Percentiles rank a stretch among this genome's conserved stretches.
phyloP scores from a whole-genome alignment of 2,888 invertebrate species.

The Apodemia hepburni region DNA sequence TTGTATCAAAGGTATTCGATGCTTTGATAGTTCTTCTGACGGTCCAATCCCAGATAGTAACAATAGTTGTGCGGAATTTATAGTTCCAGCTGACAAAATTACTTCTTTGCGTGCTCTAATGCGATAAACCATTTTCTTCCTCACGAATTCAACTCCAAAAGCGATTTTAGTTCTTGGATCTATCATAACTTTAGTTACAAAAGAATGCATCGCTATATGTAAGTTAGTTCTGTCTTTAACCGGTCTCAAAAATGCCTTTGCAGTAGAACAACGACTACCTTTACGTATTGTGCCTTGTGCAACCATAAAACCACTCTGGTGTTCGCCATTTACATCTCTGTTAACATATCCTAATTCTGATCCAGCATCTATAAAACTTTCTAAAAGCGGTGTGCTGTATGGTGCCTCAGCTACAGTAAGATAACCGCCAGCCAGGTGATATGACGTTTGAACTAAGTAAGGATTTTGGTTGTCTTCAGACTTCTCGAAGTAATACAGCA shows the following conservation, averaged over 20 bases:
- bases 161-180: conserved; percentile 87
- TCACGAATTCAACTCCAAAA: conserved; percentile 90
- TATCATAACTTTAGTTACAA: conserved; percentile 87
- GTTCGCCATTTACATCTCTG: conserved; percentile 92
- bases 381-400: conserved; percentile 90
- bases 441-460: conserved; percentile 88
- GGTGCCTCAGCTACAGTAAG: conserved; percentile 93
- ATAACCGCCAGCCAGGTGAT: conserved; percentile 90
- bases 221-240: conserved; percentile 89
- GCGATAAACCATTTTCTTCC: conserved; percentile 85
- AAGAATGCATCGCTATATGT: conserved; percentile 90
- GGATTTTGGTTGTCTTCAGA: conserved; percentile 95
- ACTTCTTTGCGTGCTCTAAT: conserved; percentile 92
- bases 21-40: conserved; percentile 84
- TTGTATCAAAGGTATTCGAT: conserved; percentile 88
- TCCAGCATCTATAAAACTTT: conserved; percentile 91
- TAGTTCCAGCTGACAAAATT: conserved; percentile 93
- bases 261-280: conserved; percentile 93
- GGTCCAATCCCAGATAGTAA: conserved; percentile 96
- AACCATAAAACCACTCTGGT: conserved; percentile 93
- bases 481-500: conserved; percentile 92
- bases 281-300: conserved; percentile 89
- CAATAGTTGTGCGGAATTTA: conserved; percentile 95
- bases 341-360: conserved; percentile 92
- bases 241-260: conserved; percentile 92